phyloP scores from a whole-genome alignment of 2,113 vertebrate genomes.

The Brachypteracias leptosomus region DNA sequence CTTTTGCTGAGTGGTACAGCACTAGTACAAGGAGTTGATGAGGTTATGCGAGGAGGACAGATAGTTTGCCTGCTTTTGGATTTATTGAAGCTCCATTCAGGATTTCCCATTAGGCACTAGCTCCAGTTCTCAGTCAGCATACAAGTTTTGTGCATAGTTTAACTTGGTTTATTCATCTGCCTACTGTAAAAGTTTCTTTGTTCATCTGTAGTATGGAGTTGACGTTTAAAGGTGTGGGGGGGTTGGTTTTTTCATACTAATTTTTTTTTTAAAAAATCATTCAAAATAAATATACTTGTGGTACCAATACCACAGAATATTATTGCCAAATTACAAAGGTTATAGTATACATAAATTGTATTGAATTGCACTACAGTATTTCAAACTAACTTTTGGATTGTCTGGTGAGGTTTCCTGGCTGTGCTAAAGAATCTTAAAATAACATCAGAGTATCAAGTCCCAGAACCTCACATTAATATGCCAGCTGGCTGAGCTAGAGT shows the following conservation, averaged over 20 bases:
- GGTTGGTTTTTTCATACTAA: background rate
- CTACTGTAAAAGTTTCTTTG: background rate
- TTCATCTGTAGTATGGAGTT: background rate
- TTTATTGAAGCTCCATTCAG: background rate
- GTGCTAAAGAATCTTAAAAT: conserved; percentile 75
- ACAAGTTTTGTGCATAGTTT: background rate
- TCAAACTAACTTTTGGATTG: conserved; percentile 69
- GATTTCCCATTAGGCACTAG: background rate
- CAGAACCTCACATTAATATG: conserved; percentile 59
- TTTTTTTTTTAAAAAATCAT: background rate
- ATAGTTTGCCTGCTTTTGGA: background rate
- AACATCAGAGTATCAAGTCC: conserved; percentile 69
- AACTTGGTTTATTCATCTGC: background rate
- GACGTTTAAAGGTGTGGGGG: background rate
- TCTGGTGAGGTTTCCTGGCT: conserved; percentile 74
- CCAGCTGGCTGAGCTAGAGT: conserved; percentile 64
- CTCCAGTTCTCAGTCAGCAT: background rate
- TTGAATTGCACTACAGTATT: conserved; percentile 59
- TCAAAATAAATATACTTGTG: conserved; percentile 18
- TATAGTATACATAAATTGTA: conserved; percentile 26
- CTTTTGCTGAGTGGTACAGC: background rate
- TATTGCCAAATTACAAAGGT: conserved; percentile 43
- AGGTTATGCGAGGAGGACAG: background rate
- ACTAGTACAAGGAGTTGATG: background rate
- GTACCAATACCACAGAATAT: conserved; percentile 1